A percentile compares a stretch with the other conserved stretches of the same genome.
Conservation (phyloP, 2,113 vertebrate genomes). For the Centropus unirufus region DNA sequence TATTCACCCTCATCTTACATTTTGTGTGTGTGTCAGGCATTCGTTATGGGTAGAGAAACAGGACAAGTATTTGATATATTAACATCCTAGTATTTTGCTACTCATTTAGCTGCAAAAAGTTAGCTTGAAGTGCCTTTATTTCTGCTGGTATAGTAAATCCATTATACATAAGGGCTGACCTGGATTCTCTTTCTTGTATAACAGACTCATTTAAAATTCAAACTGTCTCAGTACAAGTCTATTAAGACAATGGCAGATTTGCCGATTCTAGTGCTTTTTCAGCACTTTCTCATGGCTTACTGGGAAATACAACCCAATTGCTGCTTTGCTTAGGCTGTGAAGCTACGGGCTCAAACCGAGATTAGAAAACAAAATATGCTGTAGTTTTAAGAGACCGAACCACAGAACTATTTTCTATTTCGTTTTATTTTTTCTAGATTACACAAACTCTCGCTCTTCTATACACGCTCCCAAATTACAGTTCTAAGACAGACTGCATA, state of each 20-base stretch:
- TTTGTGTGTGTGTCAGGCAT: neutral
- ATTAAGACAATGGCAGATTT: neutral
- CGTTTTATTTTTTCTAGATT: neutral
- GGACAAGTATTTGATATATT: neutral
- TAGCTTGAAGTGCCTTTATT: conserved; percentile 15
- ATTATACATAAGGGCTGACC: conserved; percentile 31
- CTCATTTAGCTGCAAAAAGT: neutral
- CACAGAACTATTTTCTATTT: neutral
- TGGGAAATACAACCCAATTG: conserved; percentile 7
- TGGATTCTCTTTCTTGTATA: conserved; percentile 20
- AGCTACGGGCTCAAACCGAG: neutral
- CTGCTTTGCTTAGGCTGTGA: neutral
- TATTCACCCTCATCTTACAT: neutral
- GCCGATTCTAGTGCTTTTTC: neutral
- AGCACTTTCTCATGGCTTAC: conserved; percentile 1
- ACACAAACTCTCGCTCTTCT: neutral
- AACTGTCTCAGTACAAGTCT: neutral
- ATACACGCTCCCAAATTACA: neutral
- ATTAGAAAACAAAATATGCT: neutral
- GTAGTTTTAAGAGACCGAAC: neutral
- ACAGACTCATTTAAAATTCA: conserved; percentile 32
- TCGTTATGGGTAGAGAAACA: neutral
- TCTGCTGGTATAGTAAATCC: neutral
- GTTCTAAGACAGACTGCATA: neutral
- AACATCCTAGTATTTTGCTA: neutral